Conservation (phyloP, 2,797 vertebrate species). For the Halcyon leucocephala region DNA sequence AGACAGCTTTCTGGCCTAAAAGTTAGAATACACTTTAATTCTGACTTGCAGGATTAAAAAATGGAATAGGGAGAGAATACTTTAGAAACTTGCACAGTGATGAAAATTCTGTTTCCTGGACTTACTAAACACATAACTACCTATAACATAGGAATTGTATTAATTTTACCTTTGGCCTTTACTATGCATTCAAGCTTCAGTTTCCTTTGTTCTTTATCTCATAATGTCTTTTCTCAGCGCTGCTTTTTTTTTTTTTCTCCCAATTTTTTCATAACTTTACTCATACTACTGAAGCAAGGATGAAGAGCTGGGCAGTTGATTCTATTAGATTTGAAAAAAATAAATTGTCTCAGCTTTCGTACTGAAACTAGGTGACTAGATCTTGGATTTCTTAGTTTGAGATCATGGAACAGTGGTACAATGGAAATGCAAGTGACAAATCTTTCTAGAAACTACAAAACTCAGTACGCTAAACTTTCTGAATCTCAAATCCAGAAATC, state of each 20-base stretch:
- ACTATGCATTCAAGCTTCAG: neutral
- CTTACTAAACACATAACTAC: neutral
- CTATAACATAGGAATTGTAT: neutral
- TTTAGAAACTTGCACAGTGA: neutral
- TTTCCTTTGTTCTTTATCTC: neutral
- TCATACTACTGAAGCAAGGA: neutral
- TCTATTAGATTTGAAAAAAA: neutral
- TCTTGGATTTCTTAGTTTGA: neutral
- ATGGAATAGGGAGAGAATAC: neutral
- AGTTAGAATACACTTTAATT: neutral
- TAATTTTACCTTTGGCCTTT: neutral
- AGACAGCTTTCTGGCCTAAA: neutral
- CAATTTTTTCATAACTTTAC: neutral
- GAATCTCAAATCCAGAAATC: neutral
- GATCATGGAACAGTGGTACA: neutral
- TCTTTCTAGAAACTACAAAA: neutral
- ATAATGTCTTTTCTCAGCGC: neutral
- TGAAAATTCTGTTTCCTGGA: neutral
- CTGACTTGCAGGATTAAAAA: neutral
- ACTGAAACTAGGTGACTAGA: neutral
- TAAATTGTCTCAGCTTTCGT: neutral
- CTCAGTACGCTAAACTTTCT: neutral
- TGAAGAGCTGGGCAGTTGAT: neutral
- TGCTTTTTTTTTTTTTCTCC: too few relatives aligned
- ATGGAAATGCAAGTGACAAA: neutral